These are phyloP conservation scores for Tyria jacobaeae DNA, from an alignment of 2,888 invertebrate species.

Conservation along the genomic window DNA sequence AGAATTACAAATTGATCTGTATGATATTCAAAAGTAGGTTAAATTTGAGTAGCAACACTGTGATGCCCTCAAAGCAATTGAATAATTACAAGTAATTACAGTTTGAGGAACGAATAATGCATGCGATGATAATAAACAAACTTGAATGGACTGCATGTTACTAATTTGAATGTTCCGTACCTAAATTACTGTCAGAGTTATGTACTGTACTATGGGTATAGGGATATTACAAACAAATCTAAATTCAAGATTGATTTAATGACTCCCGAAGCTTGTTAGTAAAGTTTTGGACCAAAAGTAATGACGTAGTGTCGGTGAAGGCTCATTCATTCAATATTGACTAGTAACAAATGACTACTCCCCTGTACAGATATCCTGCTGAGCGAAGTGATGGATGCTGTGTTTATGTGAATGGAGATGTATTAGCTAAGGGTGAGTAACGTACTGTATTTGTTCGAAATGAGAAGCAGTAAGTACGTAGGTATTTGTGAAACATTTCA, in stretches of 20 bases:
- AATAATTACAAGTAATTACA: no score
- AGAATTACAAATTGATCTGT: no score
- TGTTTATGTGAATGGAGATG: constrained; percentile 42
- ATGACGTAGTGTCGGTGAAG: constrained; percentile 18
- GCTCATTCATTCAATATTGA: constrained; percentile 32
- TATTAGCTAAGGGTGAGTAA: constrained; percentile 37
- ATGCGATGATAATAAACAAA: no score
- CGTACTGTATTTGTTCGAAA: constrained; percentile 11
- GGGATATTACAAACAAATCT: neutral
- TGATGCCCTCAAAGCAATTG: no score
- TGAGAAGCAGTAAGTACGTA: neutral
- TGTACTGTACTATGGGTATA: neutral
- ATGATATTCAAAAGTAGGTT: no score
- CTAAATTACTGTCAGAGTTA: neutral
- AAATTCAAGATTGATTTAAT: constrained; percentile 5
- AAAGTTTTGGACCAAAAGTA: constrained; percentile 23
- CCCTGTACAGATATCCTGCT: constrained; percentile 35
- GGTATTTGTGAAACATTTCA: neutral
- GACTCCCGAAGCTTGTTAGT: constrained; percentile 21
- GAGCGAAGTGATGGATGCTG: constrained; percentile 40
- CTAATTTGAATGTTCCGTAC: no score
- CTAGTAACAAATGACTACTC: constrained; percentile 39
- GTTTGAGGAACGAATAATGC: no score
- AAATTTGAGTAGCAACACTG: no score
- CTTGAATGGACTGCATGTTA: no score